A percentile compares a stretch with the other conserved stretches of the same genome.
These are phyloP conservation scores for Strigops habroptila DNA, from an alignment of 2,113 vertebrate species.

Conservation along the genomic window DNA sequence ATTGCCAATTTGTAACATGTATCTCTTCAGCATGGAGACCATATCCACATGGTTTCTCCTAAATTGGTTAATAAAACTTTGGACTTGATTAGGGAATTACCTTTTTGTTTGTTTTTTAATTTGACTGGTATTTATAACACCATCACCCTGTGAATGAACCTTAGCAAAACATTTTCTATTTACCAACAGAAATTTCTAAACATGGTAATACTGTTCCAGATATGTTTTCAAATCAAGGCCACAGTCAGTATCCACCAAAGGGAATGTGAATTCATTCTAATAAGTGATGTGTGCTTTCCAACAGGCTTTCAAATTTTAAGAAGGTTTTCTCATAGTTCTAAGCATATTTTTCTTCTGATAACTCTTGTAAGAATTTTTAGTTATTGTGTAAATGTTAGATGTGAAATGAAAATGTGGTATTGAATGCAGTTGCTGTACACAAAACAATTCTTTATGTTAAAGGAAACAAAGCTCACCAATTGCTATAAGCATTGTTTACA, in stretches of 20 bases:
- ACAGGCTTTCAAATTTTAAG: background rate
- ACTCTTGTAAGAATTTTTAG: background rate
- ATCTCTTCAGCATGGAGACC: background rate
- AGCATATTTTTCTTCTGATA: background rate
- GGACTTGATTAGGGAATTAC: background rate
- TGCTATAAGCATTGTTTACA: background rate
- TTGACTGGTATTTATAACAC: background rate
- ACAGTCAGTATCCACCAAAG: background rate
- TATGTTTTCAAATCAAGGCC: background rate
- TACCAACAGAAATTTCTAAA: background rate
- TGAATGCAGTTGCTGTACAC: background rate
- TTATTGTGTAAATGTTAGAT: background rate
- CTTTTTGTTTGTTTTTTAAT: too few relatives aligned
- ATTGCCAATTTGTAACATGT: fast-evolving
- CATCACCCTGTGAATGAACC: background rate
- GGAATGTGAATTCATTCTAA: background rate
- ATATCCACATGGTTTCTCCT: fast-evolving
- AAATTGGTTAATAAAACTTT: background rate
- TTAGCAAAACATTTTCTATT: background rate
- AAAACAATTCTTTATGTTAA: background rate
- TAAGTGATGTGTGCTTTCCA: background rate
- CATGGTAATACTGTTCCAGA: background rate
- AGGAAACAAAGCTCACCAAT: background rate
- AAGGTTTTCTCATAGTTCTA: background rate
- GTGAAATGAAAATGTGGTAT: background rate